Conservation (phyloP, 2,797 vertebrate species). For the Poeciliopsis paucimaculata region DNA sequence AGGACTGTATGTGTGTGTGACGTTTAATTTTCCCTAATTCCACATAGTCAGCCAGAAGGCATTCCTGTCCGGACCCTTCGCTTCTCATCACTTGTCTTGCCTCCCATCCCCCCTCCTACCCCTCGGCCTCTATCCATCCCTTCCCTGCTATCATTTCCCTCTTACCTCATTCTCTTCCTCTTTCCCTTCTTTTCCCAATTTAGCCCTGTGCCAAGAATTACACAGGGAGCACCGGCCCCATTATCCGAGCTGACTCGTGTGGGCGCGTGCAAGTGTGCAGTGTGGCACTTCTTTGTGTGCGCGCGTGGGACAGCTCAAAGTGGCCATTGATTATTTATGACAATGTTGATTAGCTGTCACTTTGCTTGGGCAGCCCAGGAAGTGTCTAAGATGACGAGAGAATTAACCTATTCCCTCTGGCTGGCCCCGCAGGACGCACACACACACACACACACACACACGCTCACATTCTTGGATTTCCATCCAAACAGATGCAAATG, state of each 20-base stretch:
- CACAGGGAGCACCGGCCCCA: constrained; percentile 78
- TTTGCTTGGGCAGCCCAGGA: constrained; percentile 83
- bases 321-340: constrained; percentile 90
- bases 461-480: constrained; percentile 36
- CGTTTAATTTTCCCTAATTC: constrained; percentile 85
- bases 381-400: constrained; percentile 86
- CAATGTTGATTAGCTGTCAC: constrained; percentile 90
- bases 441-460: constrained; percentile 44
- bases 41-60: constrained; percentile 82
- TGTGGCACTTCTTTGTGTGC: constrained; percentile 52
- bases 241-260: constrained; percentile 72
- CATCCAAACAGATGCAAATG: constrained; percentile 67
- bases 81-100: constrained; percentile 56
- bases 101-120: constrained; percentile 48
- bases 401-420: constrained; percentile 84
- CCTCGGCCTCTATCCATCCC: constrained; percentile 27
- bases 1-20: constrained; percentile 69
- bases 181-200: constrained; percentile 80
- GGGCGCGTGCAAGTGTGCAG: constrained; percentile 49
- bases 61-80: constrained; percentile 69
- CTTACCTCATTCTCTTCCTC: constrained; percentile 64
- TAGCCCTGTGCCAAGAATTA: constrained; percentile 74
- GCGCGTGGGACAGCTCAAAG: constrained; percentile 71
- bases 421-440: constrained; percentile 71
- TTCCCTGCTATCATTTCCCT: constrained; percentile 45